Percentiles rank a stretch among this genome's conserved stretches.
Conservation (phyloP, 2,113 vertebrate species). For the Engystomops pustulosus region DNA sequence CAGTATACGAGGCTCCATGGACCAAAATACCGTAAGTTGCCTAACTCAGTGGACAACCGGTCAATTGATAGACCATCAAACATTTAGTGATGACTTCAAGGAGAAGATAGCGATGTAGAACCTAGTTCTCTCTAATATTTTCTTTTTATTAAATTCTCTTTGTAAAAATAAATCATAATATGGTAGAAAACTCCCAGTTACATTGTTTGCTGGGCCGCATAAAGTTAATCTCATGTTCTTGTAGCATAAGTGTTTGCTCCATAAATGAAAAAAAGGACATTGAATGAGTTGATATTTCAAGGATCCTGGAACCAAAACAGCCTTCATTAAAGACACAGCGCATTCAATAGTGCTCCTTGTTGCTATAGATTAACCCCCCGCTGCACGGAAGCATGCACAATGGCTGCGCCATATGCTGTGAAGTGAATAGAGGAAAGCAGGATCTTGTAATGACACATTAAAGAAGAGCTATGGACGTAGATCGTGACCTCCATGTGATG, state of each 20-base stretch:
- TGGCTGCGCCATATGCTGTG: neutral
- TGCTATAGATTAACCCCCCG: constrained; percentile 42
- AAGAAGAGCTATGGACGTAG: neutral
- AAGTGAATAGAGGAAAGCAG: neutral
- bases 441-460: constrained; percentile 15
- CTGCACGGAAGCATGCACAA: neutral
- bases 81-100: no score
- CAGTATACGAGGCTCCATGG: no score
- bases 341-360: neutral
- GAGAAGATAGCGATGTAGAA: no score
- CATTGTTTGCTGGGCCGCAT: no score
- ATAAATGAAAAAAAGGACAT: neutral
- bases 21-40: no score
- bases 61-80: no score
- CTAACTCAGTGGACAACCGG: no score
- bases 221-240: no score
- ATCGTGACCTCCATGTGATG: constrained; percentile 32
- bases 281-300: neutral
- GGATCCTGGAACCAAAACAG: neutral
- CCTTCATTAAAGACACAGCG: neutral
- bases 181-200: neutral
- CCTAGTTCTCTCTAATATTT: no score
- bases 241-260: neutral
- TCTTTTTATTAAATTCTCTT: no score
- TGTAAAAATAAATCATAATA: no score